A percentile compares a stretch with the other conserved stretches of the same genome.
phyloP scores from a whole-genome alignment of 2,113 vertebrate species.

The Oreochromis spilurus region DNA sequence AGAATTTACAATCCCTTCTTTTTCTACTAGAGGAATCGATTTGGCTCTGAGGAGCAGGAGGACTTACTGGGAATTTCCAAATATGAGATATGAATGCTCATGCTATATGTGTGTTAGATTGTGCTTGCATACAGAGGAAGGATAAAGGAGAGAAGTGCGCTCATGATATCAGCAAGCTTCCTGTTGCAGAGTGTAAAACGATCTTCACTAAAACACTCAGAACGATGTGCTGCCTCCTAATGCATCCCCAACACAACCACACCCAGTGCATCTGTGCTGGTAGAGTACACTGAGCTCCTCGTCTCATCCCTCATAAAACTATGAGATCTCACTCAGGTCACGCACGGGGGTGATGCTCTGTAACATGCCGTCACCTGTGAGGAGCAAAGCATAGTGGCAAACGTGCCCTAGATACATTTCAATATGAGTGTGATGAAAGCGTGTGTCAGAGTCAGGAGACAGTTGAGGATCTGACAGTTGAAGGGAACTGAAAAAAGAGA shows the following conservation, averaged over 20 bases:
- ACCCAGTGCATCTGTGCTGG: constrained; percentile 34
- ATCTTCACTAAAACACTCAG: constrained; percentile 30
- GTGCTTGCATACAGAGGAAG: background rate
- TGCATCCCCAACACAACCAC: constrained; percentile 37
- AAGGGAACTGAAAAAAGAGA: background rate
- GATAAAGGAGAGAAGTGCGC: background rate
- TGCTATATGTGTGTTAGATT: background rate
- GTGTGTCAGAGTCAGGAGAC: background rate
- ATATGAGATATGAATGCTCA: background rate
- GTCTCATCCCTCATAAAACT: constrained; percentile 17
- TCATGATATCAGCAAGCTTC: background rate
- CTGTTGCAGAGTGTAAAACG: constrained; percentile 25
- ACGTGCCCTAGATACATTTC: constrained; percentile 53
- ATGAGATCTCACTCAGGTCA: background rate
- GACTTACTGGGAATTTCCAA: background rate
- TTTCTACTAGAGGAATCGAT: constrained; percentile 1
- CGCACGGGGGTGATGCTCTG: background rate
- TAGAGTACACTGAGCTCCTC: background rate
- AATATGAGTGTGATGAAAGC: constrained; percentile 35
- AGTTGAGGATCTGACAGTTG: background rate
- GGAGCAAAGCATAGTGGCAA: background rate
- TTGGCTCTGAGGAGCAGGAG: background rate
- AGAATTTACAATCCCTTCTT: constrained; percentile 30
- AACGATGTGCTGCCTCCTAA: constrained; percentile 31
- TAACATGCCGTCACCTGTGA: background rate